Conservation (phyloP, 2,888 invertebrate species). For the Chydorus sphaericus region DNA sequence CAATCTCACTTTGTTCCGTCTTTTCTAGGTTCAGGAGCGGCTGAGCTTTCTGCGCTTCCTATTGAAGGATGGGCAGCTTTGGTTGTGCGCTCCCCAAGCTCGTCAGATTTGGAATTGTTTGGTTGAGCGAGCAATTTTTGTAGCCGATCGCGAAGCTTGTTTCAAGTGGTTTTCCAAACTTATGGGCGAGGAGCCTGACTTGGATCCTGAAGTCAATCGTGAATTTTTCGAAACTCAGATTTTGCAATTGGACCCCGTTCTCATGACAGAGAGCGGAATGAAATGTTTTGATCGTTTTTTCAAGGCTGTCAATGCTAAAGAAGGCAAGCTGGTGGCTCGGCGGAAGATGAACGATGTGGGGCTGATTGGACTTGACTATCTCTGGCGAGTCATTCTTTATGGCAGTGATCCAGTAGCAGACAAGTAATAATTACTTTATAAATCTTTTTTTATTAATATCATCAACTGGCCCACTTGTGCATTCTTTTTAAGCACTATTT, state of each 20-base stretch:
- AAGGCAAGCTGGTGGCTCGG: constrained; percentile 77
- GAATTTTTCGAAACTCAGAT: constrained; percentile 94
- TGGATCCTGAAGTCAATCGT: constrained; percentile 87
- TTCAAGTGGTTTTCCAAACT: constrained; percentile 96
- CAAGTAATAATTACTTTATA: not conserved
- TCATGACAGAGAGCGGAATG: constrained; percentile 87
- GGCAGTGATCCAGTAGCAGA: constrained; percentile 7
- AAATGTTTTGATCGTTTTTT: constrained; percentile 75
- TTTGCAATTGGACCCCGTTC: constrained; percentile 73
- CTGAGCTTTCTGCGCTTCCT: constrained; percentile 83
- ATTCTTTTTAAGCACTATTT: not conserved
- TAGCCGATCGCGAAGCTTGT: constrained; percentile 85
- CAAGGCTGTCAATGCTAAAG: constrained; percentile 87
- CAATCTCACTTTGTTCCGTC: no score
- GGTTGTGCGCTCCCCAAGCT: constrained; percentile 93
- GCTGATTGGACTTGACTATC: constrained; percentile 87
- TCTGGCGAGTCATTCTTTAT: constrained; percentile 61
- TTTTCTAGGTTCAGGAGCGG: constrained; percentile 60
- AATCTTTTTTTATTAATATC: not conserved
- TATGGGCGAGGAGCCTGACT: constrained; percentile 91
- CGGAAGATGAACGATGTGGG: constrained; percentile 85
- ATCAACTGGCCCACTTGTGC: no score
- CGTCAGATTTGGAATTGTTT: constrained; percentile 94
- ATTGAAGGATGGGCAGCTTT: constrained; percentile 86
- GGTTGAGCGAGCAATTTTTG: constrained; percentile 82